Evolutionary conservation across 2,113 vertebrate genomes (phyloP).

Genomic region (Actinemys pallida): DNA sequence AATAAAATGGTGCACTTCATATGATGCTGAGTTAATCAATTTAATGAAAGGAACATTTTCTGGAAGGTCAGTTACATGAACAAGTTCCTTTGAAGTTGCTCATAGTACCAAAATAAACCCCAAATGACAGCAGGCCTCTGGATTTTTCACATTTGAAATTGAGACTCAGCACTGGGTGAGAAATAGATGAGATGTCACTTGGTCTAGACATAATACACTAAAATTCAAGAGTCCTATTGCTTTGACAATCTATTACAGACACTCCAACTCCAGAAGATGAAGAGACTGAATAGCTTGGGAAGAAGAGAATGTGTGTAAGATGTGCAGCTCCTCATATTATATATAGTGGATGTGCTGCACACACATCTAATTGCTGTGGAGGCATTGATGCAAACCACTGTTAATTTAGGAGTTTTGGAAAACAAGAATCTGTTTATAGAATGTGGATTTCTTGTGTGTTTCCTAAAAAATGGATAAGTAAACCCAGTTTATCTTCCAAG

Average conservation of each 20-base stretch:
- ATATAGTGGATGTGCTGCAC: background rate
- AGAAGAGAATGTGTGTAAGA: background rate
- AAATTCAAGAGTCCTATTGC: constrained; percentile 28
- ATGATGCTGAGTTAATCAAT: background rate
- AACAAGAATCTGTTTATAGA: background rate
- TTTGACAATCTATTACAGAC: constrained; percentile 59
- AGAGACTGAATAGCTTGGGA: background rate
- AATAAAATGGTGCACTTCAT: background rate
- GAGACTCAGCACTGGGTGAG: background rate
- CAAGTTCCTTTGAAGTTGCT: background rate
- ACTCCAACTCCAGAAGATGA: background rate
- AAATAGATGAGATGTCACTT: background rate
- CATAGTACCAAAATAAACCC: background rate
- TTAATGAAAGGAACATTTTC: background rate
- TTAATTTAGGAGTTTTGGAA: background rate
- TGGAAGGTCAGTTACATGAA: background rate
- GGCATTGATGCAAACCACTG: background rate
- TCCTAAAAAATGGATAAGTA: background rate
- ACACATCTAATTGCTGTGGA: background rate
- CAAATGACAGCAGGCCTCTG: background rate
- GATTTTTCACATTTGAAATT: background rate
- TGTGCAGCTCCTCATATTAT: background rate
- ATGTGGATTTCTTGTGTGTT: background rate
- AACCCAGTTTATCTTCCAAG: constrained; percentile 2
- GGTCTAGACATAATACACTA: background rate